Evolutionary conservation across 53 echinoderm and acorn worm species (phyloP).

Genomic region (Mesocentrotus franciscanus): DNA sequence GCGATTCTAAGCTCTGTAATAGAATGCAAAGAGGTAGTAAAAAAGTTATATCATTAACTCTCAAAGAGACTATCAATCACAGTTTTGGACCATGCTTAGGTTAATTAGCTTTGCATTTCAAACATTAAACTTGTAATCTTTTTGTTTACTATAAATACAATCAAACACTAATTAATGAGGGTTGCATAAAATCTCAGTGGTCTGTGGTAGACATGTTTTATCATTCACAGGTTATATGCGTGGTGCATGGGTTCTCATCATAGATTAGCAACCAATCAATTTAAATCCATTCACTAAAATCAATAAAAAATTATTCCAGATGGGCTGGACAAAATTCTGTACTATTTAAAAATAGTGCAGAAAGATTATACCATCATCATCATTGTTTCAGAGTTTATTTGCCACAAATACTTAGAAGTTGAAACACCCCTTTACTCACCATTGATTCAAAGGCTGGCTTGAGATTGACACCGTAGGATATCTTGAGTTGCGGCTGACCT

Average conservation of each 20-base stretch:
- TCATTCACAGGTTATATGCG: constrained; percentile 55
- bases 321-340: background rate
- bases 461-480: constrained; percentile 83
- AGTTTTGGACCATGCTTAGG: no score
- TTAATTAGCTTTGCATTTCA: no score
- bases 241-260: constrained; percentile 89
- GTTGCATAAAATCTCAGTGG: constrained; percentile 26
- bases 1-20: constrained; percentile 65
- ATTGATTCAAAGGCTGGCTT: constrained; percentile 89
- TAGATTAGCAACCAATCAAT: constrained; percentile 52
- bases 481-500: constrained; percentile 66
- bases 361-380: background rate
- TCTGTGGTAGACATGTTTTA: constrained; percentile 29
- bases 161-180: no score
- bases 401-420: background rate
- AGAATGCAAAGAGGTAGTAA: background rate
- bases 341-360: background rate
- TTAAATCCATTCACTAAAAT: background rate
- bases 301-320: background rate
- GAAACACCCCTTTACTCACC: constrained; percentile 71
- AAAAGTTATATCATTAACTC: no score
- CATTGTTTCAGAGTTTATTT: background rate
- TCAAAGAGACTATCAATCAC: no score
- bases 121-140: no score
- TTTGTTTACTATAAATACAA: no score